phyloP scores from a whole-genome alignment of 2,888 invertebrate species.

The Hylaea fasciaria region DNA sequence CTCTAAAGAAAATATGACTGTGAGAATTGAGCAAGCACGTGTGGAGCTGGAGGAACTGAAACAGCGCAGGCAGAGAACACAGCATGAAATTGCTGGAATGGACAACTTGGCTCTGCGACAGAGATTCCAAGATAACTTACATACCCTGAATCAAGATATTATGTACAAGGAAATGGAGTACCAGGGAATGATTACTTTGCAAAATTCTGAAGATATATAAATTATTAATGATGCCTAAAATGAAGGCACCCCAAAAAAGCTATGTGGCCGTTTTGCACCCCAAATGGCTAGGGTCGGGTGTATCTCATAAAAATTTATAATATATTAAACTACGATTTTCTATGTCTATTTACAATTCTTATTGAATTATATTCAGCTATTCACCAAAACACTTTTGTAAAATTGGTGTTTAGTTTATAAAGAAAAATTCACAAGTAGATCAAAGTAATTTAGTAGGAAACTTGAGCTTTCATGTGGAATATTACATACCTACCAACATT shows the following conservation, averaged over 20 bases:
- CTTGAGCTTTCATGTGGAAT: no score
- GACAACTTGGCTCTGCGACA: slow-evolving; percentile 93
- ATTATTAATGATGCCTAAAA: neutral
- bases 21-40: slow-evolving; percentile 89
- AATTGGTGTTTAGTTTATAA: no score
- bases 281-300: no score
- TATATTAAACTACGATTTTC: neutral
- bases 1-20: slow-evolving; percentile 82
- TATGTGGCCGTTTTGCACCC: neutral
- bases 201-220: slow-evolving; percentile 76
- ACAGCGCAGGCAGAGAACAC: slow-evolving; percentile 90
- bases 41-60: slow-evolving; percentile 91
- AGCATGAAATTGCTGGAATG: slow-evolving; percentile 92
- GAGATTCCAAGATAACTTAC: slow-evolving; percentile 92
- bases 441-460: no score
- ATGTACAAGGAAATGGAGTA: slow-evolving; percentile 90
- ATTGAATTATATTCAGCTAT: slow-evolving; percentile 5
- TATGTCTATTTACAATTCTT: slow-evolving; percentile 6
- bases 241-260: neutral
- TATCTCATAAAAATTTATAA: no score
- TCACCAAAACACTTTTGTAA: neutral
- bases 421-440: no score
- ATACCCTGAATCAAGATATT: slow-evolving; percentile 91
- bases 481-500: no score
- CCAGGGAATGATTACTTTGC: slow-evolving; percentile 71